Evolutionary conservation across 2,797 vertebrate species (phyloP).

Genomic region (Nothura maculosa): DNA sequence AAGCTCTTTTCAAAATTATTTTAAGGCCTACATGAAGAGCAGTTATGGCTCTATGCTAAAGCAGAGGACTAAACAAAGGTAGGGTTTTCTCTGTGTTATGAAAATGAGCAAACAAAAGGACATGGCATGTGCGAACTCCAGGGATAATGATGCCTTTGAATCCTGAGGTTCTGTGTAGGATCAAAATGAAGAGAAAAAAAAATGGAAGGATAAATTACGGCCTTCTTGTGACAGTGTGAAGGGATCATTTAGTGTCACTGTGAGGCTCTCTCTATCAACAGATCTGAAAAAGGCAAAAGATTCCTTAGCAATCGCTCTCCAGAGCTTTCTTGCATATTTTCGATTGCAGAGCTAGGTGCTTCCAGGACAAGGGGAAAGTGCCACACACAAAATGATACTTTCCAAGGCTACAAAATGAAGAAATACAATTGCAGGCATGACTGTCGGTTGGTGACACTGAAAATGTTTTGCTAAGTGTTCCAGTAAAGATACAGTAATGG

Average conservation of each 20-base stretch:
- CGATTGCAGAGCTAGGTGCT: not conserved
- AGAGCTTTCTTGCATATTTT: not conserved
- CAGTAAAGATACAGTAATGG: constrained; percentile 54
- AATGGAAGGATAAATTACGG: not conserved
- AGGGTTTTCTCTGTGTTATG: not conserved
- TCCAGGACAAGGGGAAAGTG: not conserved
- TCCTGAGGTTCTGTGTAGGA: not conserved
- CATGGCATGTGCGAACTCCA: not conserved
- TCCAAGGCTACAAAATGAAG: constrained; percentile 14
- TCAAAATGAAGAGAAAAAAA: not conserved
- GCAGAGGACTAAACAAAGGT: not conserved
- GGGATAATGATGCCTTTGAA: rapidly evolving
- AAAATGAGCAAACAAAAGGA: not conserved
- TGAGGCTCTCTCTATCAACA: not conserved
- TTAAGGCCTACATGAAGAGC: not conserved
- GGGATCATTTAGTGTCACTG: not conserved
- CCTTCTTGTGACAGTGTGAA: not conserved
- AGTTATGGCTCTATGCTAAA: not conserved
- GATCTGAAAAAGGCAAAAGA: not conserved
- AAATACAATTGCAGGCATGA: constrained; percentile 19
- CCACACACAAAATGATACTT: not conserved
- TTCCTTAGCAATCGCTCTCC: not conserved
- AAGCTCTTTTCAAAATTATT: not conserved
- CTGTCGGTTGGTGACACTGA: constrained; percentile 54
- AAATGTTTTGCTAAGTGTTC: constrained; percentile 63